A percentile compares a stretch with the other conserved stretches of the same genome.
Conservation (phyloP, 1,140 invertebrate genomes). For the Phocides pigmalion region DNA sequence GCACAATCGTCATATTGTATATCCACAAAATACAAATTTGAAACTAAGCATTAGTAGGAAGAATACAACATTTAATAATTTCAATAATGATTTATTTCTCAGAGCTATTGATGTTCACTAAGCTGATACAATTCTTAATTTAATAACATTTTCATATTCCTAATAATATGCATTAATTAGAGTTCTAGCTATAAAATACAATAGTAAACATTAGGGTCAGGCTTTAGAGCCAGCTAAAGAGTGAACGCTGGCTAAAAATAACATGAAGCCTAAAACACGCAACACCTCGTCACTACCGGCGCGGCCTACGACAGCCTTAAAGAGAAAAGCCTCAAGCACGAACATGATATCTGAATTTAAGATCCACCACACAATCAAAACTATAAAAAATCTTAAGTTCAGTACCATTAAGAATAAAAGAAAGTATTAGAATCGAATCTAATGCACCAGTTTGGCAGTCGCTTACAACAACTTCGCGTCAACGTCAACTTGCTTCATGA, state of each 20-base stretch:
- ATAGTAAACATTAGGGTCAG: conserved; percentile 69
- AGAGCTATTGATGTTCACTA: conserved; percentile 83
- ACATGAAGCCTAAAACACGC: conserved; percentile 40
- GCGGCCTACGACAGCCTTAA: conserved; percentile 15
- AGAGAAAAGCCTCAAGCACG: conserved; percentile 26
- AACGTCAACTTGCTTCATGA: not conserved
- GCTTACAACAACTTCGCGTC: conserved; percentile 22
- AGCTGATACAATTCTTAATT: conserved; percentile 83
- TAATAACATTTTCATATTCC: conserved; percentile 80
- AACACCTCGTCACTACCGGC: conserved; percentile 26
- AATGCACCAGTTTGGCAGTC: conserved; percentile 33
- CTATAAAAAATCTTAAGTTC: conserved; percentile 29
- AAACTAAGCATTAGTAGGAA: conserved; percentile 41
- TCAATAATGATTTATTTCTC: conserved; percentile 81
- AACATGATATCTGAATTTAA: conserved; percentile 27
- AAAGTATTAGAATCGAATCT: conserved; percentile 33
- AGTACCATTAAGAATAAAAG: conserved; percentile 26
- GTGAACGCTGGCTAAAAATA: conserved; percentile 43
- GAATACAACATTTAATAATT: conserved; percentile 81
- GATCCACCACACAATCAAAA: conserved; percentile 7
- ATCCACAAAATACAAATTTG: conserved; percentile 3
- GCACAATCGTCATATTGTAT: conserved; percentile 11
- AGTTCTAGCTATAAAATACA: conserved; percentile 82
- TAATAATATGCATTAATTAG: conserved; percentile 82
- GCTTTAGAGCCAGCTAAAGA: conserved; percentile 56